Conservation (phyloP, 2,797 vertebrate genomes). For the Staurois parvus region DNA sequence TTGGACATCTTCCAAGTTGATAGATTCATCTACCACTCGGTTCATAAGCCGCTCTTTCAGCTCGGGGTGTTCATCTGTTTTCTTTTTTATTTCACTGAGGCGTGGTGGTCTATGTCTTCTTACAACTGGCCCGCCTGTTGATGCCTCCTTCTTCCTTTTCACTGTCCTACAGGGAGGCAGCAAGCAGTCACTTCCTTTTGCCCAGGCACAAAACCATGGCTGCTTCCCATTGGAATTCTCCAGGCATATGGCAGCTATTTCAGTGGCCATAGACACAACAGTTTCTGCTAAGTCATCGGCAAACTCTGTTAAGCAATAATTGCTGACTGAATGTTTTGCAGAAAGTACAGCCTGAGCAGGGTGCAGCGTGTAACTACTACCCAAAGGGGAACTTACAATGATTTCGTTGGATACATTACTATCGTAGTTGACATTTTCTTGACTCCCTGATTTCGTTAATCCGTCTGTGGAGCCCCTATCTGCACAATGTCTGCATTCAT, state of each 20-base stretch:
- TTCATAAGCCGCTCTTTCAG: slow-evolving; percentile 97
- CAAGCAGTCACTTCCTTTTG: slow-evolving; percentile 81
- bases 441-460: slow-evolving; percentile 45
- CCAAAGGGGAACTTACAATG: slow-evolving; percentile 69
- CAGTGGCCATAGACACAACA: slow-evolving; percentile 98
- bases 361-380: slow-evolving; percentile 69
- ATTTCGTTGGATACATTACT: slow-evolving; percentile 69
- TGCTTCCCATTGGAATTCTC: slow-evolving; percentile 96
- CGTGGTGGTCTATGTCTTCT: slow-evolving; percentile 94
- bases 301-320: slow-evolving; percentile 88
- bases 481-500: slow-evolving; percentile 67
- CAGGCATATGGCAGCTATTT: slow-evolving; percentile 96
- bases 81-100: slow-evolving; percentile 98
- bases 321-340: slow-evolving; percentile 80
- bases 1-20: slow-evolving; percentile 87
- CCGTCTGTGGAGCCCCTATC: slow-evolving; percentile 69
- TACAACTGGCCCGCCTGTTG: slow-evolving; percentile 73
- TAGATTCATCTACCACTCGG: slow-evolving; percentile 92
- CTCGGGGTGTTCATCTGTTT: slow-evolving; percentile 97
- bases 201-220: slow-evolving; percentile 96
- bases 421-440: slow-evolving; percentile 64
- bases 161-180: slow-evolving; percentile 81
- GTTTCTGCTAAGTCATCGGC: slow-evolving; percentile 95
- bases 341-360: slow-evolving; percentile 72
- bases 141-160: slow-evolving; percentile 88